Conservation (phyloP, 35 echinoderm and acorn worm genomes). For the Acanthaster planci region DNA sequence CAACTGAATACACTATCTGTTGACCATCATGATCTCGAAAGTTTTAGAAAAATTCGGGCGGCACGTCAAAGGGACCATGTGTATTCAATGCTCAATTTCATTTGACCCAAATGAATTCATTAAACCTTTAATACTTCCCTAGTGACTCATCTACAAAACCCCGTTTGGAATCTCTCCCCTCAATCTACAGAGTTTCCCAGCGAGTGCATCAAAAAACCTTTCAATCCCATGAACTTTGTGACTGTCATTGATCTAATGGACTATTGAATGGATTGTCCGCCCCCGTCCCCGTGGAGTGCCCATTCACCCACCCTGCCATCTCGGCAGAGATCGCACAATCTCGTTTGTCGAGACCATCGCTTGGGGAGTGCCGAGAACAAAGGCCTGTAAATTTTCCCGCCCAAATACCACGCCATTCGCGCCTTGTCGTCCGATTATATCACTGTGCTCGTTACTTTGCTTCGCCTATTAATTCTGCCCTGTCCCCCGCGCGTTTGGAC, state of each 20-base stretch:
- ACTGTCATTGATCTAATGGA: slow-evolving; percentile 3
- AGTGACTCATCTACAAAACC: too few species aligned
- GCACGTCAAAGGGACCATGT: too few species aligned
- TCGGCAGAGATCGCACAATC: neutral
- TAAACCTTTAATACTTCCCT: too few species aligned
- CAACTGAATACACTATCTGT: too few species aligned
- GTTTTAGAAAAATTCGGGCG: too few species aligned
- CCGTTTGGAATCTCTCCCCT: too few species aligned
- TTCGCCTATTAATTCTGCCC: neutral
- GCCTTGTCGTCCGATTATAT: slow-evolving; percentile 13
- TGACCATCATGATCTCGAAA: too few species aligned
- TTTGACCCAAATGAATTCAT: too few species aligned
- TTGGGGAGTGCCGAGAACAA: neutral
- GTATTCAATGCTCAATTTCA: too few species aligned
- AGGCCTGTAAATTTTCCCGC: neutral
- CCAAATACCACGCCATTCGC: neutral
- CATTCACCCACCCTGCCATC: neutral
- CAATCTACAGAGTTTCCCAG: too few species aligned
- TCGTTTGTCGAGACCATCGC: neutral
- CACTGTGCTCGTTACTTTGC: neutral
- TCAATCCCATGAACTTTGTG: too few species aligned
- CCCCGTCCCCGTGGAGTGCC: neutral
- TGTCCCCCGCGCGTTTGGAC: neutral
- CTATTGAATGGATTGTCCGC: neutral
- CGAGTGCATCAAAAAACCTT: too few species aligned